Percentiles rank a stretch among this genome's conserved stretches.
Evolutionary conservation across 2,888 invertebrate species (phyloP).

Genomic region (Phaedon cochleariae): DNA sequence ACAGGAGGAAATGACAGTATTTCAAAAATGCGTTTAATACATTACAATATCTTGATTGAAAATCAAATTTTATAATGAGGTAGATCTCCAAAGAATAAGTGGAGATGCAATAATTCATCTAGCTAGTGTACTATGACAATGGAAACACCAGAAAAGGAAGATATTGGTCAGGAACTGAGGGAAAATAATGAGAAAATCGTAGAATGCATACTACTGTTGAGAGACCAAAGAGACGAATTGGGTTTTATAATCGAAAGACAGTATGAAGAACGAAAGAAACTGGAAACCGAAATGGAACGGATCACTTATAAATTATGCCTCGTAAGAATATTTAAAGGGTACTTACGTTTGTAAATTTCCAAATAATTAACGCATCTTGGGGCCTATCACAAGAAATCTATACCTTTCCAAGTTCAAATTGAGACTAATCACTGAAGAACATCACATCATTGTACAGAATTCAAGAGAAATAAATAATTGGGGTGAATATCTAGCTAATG

Average conservation of each 20-base stretch:
- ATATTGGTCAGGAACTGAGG: slow-evolving; percentile 43
- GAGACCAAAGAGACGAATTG: slow-evolving; percentile 53
- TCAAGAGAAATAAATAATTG: too few species aligned
- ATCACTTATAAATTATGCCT: slow-evolving; percentile 54
- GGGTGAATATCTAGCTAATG: too few species aligned
- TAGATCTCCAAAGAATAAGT: neutral
- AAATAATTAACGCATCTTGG: too few species aligned
- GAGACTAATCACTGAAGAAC: too few species aligned
- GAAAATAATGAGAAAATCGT: slow-evolving; percentile 53
- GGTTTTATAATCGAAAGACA: slow-evolving; percentile 52
- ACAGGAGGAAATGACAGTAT: neutral
- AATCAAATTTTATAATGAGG: neutral
- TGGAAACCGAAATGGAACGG: slow-evolving; percentile 53
- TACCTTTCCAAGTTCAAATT: too few species aligned
- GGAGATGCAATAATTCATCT: neutral
- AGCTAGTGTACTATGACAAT: neutral
- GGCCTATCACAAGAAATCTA: too few species aligned
- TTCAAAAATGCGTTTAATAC: neutral
- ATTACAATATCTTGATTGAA: neutral
- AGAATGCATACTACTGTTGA: slow-evolving; percentile 48
- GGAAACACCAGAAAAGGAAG: slow-evolving; percentile 12
- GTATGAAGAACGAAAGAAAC: slow-evolving; percentile 50
- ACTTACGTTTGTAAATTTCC: too few species aligned
- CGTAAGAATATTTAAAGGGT: slow-evolving; percentile 41
- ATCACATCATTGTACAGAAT: too few species aligned